These are phyloP conservation scores for Limanda limanda DNA, from an alignment of 2,113 vertebrate species.

Conservation along the genomic window DNA sequence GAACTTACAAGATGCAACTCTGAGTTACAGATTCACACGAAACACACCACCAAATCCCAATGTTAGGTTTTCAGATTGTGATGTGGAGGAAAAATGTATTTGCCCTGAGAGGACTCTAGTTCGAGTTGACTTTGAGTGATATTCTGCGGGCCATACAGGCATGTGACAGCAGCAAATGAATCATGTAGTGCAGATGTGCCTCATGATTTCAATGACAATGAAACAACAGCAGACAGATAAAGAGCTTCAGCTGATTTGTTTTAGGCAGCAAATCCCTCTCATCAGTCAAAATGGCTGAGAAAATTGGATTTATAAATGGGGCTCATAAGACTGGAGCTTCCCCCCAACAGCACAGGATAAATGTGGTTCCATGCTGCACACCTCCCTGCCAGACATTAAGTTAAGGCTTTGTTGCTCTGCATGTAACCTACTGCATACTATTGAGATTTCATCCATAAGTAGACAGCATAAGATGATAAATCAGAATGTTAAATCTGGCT, in stretches of 20 bases:
- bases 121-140: not conserved
- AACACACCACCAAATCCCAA: not conserved
- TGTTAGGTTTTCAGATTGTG: not conserved
- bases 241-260: constrained; percentile 72
- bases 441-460: not conserved
- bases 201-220: constrained; percentile 69
- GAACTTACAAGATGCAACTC: not conserved
- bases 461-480: not conserved
- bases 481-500: not conserved
- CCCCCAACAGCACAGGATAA: constrained; percentile 1
- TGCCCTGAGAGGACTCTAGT: not conserved
- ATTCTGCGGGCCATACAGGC: not conserved
- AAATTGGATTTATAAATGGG: constrained; percentile 74
- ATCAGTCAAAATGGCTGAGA: constrained; percentile 68
- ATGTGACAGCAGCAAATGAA: not conserved
- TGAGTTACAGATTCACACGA: not conserved
- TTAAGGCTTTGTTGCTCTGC: constrained; percentile 4
- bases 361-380: constrained; percentile 9
- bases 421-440: constrained; percentile 16
- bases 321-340: constrained; percentile 49
- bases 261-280: constrained; percentile 68
- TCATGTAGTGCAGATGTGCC: constrained; percentile 45
- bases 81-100: not conserved
- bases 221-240: constrained; percentile 65
- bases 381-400: constrained; percentile 13